These are phyloP conservation scores for Drosophila hamatofila DNA, from an alignment of 2,888 invertebrate species.

Conservation along the genomic window DNA sequence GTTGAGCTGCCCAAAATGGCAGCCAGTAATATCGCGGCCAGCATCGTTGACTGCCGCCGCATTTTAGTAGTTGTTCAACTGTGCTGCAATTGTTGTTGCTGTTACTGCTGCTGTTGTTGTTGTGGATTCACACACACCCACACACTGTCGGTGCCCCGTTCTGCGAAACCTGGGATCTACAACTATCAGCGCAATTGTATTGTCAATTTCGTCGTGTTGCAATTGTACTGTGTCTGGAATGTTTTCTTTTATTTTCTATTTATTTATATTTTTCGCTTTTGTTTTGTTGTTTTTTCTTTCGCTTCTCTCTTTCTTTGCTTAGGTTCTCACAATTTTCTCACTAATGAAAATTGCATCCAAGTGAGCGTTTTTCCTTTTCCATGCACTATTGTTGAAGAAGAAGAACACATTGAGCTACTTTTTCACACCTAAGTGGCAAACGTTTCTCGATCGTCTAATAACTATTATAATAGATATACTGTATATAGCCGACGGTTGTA, in stretches of 20 bases:
- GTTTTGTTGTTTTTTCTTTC: neutral
- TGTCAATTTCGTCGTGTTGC: conserved; percentile 46
- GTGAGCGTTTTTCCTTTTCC: conserved; percentile 45
- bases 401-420: conserved; percentile 35
- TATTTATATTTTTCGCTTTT: conserved; percentile 20
- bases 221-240: conserved; percentile 46
- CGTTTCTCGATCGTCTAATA: neutral
- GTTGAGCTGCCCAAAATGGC: conserved; percentile 81
- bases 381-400: conserved; percentile 29
- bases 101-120: conserved; percentile 33
- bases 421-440: conserved; percentile 47
- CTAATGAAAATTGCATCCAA: conserved; percentile 69
- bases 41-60: conserved; percentile 84
- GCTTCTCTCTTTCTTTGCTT: conserved; percentile 14
- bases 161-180: conserved; percentile 25
- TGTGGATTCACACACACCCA: conserved; percentile 4
- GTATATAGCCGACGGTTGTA: neutral
- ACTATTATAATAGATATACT: neutral
- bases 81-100: conserved; percentile 35
- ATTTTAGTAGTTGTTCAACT: conserved; percentile 65
- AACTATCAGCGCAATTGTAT: conserved; percentile 43
- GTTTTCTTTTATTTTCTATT: conserved; percentile 22
- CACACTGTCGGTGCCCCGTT: conserved; percentile 12
- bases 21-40: conserved; percentile 83
- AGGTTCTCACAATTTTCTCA: conserved; percentile 60